phyloP scores from a whole-genome alignment of 2,888 invertebrate genomes.

The Ecliptopera silaceata region DNA sequence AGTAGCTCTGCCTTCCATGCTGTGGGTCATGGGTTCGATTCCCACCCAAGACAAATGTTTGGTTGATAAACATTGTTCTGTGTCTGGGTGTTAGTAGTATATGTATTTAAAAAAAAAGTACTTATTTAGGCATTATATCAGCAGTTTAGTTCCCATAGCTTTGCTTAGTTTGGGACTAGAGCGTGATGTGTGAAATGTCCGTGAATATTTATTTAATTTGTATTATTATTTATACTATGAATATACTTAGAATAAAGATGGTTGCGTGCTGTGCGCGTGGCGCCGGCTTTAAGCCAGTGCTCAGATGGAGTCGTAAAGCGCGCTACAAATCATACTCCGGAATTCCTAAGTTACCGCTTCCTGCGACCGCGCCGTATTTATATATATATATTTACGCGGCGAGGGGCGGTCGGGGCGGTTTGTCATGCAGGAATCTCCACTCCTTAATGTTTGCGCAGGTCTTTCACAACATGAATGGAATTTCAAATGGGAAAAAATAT shows the following conservation, averaged over 20 bases:
- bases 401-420: conserved; percentile 19
- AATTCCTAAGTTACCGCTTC: conserved; percentile 83
- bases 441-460: conserved; percentile 4
- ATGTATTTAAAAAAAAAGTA: no score
- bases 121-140: no score
- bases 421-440: conserved; percentile 11
- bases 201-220: no score
- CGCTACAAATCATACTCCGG: conserved; percentile 84
- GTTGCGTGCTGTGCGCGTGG: background rate
- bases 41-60: no score
- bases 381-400: conserved; percentile 12
- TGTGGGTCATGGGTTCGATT: no score
- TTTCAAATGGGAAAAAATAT: background rate
- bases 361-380: conserved; percentile 51
- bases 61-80: no score
- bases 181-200: no score
- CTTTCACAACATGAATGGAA: background rate
- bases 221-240: no score
- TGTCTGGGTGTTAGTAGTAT: no score
- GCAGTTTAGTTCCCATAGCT: no score
- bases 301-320: conserved; percentile 42
- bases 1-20: no score
- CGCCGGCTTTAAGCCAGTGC: conserved; percentile 14
- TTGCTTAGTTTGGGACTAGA: no score
- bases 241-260: background rate